Conservation (phyloP, 1,140 invertebrate species). For the Lucilia cuprina region DNA sequence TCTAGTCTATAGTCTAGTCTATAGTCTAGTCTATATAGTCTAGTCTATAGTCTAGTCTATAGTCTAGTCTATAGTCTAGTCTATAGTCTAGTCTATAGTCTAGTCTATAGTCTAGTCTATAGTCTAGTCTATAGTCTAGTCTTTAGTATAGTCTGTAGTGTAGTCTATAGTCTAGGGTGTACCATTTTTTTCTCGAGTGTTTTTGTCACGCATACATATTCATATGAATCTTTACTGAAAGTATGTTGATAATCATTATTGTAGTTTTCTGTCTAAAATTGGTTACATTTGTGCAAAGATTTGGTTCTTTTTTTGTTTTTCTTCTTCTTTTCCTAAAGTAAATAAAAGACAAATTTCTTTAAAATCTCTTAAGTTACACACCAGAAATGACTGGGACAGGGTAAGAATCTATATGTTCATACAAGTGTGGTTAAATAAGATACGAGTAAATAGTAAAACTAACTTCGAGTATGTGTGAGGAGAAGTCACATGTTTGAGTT, state of each 20-base stretch:
- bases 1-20: too few species aligned
- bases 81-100: too few species aligned
- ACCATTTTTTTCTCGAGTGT: background rate
- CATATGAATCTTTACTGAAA: background rate
- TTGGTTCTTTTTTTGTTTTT: background rate
- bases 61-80: too few species aligned
- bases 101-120: too few species aligned
- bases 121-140: too few species aligned
- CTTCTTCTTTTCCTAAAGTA: background rate
- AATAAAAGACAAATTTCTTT: constrained; percentile 2
- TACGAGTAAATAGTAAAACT: background rate
- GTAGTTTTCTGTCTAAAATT: background rate
- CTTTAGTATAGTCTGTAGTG: too few species aligned
- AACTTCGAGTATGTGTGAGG: background rate
- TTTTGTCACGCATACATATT: background rate
- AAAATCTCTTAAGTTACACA: background rate
- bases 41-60: too few species aligned
- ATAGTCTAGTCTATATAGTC: too few species aligned
- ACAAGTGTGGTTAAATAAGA: background rate
- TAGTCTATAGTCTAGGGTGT: too few species aligned
- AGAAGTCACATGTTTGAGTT: background rate
- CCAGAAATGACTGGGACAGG: background rate
- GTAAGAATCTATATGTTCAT: background rate
- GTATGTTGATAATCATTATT: background rate
- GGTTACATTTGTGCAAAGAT: constrained; percentile 11